These are phyloP conservation scores for Vanessa cardui DNA, from an alignment of 2,888 invertebrate genomes.

Conservation along the genomic window DNA sequence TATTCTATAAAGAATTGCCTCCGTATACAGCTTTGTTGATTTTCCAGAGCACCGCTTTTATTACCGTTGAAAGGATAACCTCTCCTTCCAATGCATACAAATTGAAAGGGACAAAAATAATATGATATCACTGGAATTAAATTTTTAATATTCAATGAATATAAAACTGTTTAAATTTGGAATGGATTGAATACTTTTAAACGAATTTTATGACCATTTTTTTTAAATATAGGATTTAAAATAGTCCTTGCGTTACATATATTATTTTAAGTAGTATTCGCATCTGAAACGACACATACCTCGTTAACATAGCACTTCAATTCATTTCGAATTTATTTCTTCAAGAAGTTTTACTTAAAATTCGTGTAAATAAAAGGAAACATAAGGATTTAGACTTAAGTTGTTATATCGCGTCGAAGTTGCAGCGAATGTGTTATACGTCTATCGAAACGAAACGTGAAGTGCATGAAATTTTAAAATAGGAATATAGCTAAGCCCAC, in stretches of 20 bases:
- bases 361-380: neutral
- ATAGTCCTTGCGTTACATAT: no score
- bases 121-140: slow-evolving; percentile 55
- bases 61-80: slow-evolving; percentile 45
- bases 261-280: no score
- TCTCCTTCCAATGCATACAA: slow-evolving; percentile 47
- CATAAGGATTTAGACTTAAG: neutral
- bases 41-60: slow-evolving; percentile 61
- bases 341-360: no score
- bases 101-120: slow-evolving; percentile 48
- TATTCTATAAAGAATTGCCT: slow-evolving; percentile 63
- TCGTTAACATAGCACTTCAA: no score
- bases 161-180: slow-evolving; percentile 23
- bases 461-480: slow-evolving; percentile 38
- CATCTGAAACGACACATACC: no score
- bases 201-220: neutral
- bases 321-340: no score
- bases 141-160: slow-evolving; percentile 51
- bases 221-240: neutral
- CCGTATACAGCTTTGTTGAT: slow-evolving; percentile 66
- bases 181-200: slow-evolving; percentile 13
- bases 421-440: neutral
- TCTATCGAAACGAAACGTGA: slow-evolving; percentile 16
- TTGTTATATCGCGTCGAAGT: neutral
- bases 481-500: slow-evolving; percentile 40